Percentiles rank a stretch among this genome's conserved stretches.
These are phyloP conservation scores for Ips nitidus DNA, from an alignment of 1,140 invertebrate species.

Conservation along the genomic window DNA sequence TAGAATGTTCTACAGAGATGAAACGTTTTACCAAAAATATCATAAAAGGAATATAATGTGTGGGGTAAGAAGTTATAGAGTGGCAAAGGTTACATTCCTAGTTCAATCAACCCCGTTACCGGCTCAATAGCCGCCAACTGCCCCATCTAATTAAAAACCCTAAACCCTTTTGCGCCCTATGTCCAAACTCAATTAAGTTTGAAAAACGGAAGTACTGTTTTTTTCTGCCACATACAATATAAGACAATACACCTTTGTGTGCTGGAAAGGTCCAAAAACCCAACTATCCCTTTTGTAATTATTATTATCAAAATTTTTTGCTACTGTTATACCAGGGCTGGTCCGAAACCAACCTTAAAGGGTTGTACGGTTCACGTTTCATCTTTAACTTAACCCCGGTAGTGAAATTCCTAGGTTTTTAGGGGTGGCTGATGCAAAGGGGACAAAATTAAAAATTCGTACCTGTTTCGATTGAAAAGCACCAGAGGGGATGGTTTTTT, in stretches of 20 bases:
- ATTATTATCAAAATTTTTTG: constrained; percentile 28
- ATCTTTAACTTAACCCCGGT: neutral
- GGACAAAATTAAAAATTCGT: constrained; percentile 35
- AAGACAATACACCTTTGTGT: constrained; percentile 29
- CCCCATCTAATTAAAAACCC: constrained; percentile 29
- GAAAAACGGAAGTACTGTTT: constrained; percentile 30
- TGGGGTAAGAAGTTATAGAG: no score
- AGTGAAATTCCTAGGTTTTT: neutral
- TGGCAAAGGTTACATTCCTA: no score
- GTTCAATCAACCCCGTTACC: no score
- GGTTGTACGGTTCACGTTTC: no score
- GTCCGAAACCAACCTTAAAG: neutral
- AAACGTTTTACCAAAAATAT: no score
- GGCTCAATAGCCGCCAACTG: constrained; percentile 15
- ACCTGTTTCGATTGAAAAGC: constrained; percentile 35
- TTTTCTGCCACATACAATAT: constrained; percentile 20
- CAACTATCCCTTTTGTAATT: constrained; percentile 23
- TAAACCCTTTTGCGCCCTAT: constrained; percentile 16
- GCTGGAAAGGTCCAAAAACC: constrained; percentile 18
- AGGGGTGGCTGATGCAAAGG: neutral
- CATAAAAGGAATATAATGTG: no score
- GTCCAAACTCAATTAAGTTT: constrained; percentile 36
- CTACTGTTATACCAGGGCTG: constrained; percentile 3
- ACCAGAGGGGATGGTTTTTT: constrained; percentile 30
- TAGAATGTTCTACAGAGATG: no score